A percentile compares a stretch with the other conserved stretches of the same genome.
Evolutionary conservation across 2,888 invertebrate species (phyloP).

Genomic region (Philereme transversata): DNA sequence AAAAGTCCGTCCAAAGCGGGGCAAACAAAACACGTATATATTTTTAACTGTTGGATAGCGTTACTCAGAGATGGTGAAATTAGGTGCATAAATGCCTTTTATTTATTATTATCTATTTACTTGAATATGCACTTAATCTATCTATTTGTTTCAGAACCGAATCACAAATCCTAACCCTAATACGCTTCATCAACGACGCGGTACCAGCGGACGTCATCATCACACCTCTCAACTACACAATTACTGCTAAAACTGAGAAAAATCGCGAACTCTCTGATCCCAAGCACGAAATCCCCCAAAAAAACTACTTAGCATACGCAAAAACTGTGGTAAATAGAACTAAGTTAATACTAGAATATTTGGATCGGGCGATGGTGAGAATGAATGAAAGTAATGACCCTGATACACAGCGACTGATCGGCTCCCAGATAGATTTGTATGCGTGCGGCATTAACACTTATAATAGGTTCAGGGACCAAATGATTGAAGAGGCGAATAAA

Average conservation of each 20-base stretch:
- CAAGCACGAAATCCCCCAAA: conserved; percentile 12
- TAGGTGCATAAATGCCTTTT: no score
- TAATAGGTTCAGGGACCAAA: conserved; percentile 51
- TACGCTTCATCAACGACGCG: conserved; percentile 68
- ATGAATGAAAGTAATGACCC: conserved; percentile 62
- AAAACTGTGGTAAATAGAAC: conserved; percentile 56
- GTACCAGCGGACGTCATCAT: conserved; percentile 62
- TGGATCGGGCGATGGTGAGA: conserved; percentile 60
- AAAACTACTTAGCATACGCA: conserved; percentile 48
- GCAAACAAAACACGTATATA: no score
- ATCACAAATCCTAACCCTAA: conserved; percentile 62
- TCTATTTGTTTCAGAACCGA: conserved; percentile 60
- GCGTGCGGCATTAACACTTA: conserved; percentile 51
- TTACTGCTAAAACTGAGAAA: conserved; percentile 48
- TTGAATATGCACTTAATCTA: neutral
- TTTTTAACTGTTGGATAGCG: no score
- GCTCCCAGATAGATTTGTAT: conserved; percentile 62
- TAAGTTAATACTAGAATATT: conserved; percentile 53
- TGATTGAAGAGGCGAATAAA: conserved; percentile 49
- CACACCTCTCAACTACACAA: conserved; percentile 52
- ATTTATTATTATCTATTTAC: no score
- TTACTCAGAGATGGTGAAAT: no score
- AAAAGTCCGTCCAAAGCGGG: no score
- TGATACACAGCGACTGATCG: conserved; percentile 49
- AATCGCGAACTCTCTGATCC: conserved; percentile 48